A percentile compares a stretch with the other conserved stretches of the same genome.
Conservation (phyloP, 2,888 invertebrate species). For the Drosophila anceps region DNA sequence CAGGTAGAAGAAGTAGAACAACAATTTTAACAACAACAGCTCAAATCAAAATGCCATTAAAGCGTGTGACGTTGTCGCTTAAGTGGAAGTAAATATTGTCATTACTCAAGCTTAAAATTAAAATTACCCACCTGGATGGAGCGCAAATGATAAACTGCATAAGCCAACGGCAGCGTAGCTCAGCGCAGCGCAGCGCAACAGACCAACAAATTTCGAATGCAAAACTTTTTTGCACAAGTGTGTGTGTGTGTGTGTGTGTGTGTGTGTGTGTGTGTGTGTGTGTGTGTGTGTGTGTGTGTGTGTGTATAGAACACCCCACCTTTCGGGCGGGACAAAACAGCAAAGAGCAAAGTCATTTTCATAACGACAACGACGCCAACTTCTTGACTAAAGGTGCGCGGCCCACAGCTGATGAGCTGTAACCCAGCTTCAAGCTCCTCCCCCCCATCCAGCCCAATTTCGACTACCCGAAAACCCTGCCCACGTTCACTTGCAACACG, state of each 20-base stretch:
- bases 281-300: slow-evolving; percentile 18
- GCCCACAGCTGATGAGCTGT: slow-evolving; percentile 65
- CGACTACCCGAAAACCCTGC: neutral
- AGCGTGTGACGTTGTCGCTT: slow-evolving; percentile 74
- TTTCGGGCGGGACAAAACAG: slow-evolving; percentile 33
- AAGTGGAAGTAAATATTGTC: slow-evolving; percentile 82
- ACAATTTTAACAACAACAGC: slow-evolving; percentile 42
- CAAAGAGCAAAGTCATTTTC: slow-evolving; percentile 81
- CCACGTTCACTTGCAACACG: slow-evolving; percentile 23
- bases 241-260: slow-evolving; percentile 35
- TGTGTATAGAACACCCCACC: neutral
- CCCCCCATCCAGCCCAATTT: neutral
- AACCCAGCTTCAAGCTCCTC: slow-evolving; percentile 24
- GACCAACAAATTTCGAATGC: slow-evolving; percentile 77
- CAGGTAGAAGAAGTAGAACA: slow-evolving; percentile 2
- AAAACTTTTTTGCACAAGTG: slow-evolving; percentile 74
- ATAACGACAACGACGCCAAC: slow-evolving; percentile 77
- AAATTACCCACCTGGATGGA: slow-evolving; percentile 78
- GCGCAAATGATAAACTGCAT: slow-evolving; percentile 82
- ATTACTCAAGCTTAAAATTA: slow-evolving; percentile 83
- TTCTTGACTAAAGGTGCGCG: slow-evolving; percentile 71
- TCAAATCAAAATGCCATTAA: slow-evolving; percentile 82
- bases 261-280: slow-evolving; percentile 11
- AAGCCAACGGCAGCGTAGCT: slow-evolving; percentile 67
- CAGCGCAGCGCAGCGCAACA: slow-evolving; percentile 64